Percentiles rank a stretch among this genome's conserved stretches.
phyloP scores from a whole-genome alignment of 30 jellyfish, hydroid and myxozoan genomes.

The Pseudorhiza aurosa region DNA sequence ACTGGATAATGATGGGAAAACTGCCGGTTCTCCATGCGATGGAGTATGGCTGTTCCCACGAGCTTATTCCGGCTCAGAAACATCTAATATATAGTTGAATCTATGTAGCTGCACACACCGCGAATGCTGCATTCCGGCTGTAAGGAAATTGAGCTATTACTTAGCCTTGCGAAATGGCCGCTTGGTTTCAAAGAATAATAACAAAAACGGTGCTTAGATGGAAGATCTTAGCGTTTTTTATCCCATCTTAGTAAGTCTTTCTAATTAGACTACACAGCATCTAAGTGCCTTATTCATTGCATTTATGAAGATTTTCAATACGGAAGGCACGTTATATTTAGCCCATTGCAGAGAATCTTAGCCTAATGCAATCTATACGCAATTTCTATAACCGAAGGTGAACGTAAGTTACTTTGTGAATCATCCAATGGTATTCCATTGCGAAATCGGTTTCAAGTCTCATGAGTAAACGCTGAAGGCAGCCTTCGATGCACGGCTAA shows the following conservation, averaged over 20 bases:
- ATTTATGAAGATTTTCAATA: conserved; percentile 7
- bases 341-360: neutral
- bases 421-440: too few relatives aligned
- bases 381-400: too few relatives aligned
- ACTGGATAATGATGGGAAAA: conserved; percentile 15
- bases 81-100: neutral
- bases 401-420: too few relatives aligned
- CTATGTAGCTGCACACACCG: neutral
- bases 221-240: neutral
- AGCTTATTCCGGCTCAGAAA: conserved; percentile 22
- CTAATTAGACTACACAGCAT: conserved; percentile 23
- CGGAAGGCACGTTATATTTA: conserved; percentile 50
- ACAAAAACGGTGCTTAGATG: neutral
- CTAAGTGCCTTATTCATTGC: conserved; percentile 11
- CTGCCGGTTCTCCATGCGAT: neutral
- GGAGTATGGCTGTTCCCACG: conserved; percentile 8
- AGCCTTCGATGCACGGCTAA: too few relatives aligned
- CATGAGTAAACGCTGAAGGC: too few relatives aligned
- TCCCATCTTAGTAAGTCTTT: conserved; percentile 32
- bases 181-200: conserved; percentile 5
- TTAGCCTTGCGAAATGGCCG: neutral
- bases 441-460: too few relatives aligned
- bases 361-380: neutral
- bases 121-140: neutral
- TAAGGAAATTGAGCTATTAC: neutral